A percentile compares a stretch with the other conserved stretches of the same genome.
These are phyloP conservation scores for Manis pentadactyla DNA, from an alignment of 2,797 vertebrate genomes.

Conservation along the genomic window DNA sequence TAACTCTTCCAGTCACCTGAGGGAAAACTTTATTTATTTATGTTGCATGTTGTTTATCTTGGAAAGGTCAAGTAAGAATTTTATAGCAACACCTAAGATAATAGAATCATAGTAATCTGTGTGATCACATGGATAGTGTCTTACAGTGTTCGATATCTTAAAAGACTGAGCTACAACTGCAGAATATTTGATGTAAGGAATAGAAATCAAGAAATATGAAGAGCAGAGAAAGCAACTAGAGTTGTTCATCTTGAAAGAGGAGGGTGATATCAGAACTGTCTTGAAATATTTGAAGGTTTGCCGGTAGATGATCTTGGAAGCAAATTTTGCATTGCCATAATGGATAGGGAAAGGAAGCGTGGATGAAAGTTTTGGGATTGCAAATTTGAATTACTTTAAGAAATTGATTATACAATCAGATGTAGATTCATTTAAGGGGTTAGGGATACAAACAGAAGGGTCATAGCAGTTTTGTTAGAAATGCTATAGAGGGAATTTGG, in stretches of 20 bases:
- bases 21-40: slow-evolving; percentile 15
- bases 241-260: not conserved
- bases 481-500: not conserved
- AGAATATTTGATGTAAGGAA: not conserved
- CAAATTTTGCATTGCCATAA: not conserved
- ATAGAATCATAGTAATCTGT: not conserved
- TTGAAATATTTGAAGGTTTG: not conserved
- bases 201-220: not conserved
- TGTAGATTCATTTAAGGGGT: not conserved
- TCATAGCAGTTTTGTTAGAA: not conserved
- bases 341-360: not conserved
- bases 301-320: not conserved
- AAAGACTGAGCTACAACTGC: not conserved
- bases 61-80: slow-evolving; percentile 18
- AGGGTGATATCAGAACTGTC: not conserved
- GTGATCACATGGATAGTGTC: not conserved
- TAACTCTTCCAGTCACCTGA: not conserved
- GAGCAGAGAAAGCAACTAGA: not conserved
- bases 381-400: not conserved
- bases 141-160: not conserved
- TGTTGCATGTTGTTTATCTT: slow-evolving; percentile 11
- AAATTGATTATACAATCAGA: not conserved
- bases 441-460: not conserved
- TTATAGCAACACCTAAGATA: slow-evolving; percentile 2
- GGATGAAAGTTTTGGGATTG: not conserved